These are phyloP conservation scores for Hylaea fasciaria DNA, from an alignment of 2,888 invertebrate genomes.

Conservation along the genomic window DNA sequence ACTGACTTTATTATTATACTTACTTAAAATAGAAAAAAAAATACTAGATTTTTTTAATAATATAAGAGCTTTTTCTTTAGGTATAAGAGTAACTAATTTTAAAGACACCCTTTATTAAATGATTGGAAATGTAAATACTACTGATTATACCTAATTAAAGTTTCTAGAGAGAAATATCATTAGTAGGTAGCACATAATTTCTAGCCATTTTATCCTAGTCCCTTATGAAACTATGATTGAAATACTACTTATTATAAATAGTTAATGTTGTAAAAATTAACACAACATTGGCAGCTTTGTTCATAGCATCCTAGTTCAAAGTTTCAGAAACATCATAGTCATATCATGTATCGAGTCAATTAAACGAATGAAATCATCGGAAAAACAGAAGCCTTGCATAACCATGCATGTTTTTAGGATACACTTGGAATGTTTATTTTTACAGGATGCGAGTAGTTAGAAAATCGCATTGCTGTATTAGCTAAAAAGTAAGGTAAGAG, in stretches of 20 bases:
- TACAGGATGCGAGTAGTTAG: constrained; percentile 73
- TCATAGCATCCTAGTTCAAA: constrained; percentile 10
- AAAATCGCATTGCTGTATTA: constrained; percentile 79
- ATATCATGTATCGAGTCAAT: constrained; percentile 18
- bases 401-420: constrained; percentile 25
- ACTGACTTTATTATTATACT: too few species aligned
- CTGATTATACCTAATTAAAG: background rate
- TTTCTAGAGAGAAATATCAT: background rate
- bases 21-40: too few species aligned
- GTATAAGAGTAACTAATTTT: background rate
- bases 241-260: background rate
- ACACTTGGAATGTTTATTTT: constrained; percentile 54
- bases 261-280: background rate
- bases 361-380: constrained; percentile 16
- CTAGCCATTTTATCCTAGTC: constrained; percentile 27
- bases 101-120: background rate
- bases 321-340: constrained; percentile 6
- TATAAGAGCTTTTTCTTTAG: too few species aligned
- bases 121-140: too few species aligned
- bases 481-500: constrained; percentile 66
- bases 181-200: background rate
- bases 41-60: too few species aligned
- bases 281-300: constrained; percentile 3
- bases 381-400: constrained; percentile 63
- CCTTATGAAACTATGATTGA: background rate